phyloP scores from a whole-genome alignment of 2,113 vertebrate genomes.

The Sylvia atricapilla region DNA sequence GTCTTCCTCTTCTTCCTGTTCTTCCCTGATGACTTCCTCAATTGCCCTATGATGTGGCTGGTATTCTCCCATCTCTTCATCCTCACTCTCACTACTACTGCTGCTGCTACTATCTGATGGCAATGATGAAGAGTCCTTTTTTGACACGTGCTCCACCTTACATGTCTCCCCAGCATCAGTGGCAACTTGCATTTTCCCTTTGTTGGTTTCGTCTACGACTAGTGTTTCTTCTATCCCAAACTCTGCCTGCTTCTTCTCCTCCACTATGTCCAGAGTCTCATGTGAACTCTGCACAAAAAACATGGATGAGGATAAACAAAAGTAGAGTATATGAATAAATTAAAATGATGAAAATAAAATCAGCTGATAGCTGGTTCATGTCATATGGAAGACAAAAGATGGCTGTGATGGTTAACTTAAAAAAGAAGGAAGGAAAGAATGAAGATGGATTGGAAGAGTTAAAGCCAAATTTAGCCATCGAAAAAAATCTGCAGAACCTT shows the following conservation, averaged over 20 bases:
- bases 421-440: slow-evolving; percentile 59
- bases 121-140: slow-evolving; percentile 76
- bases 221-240: slow-evolving; percentile 90
- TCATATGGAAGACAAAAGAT: slow-evolving; percentile 72
- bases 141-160: slow-evolving; percentile 72
- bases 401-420: slow-evolving; percentile 70
- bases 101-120: slow-evolving; percentile 84
- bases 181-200: slow-evolving; percentile 74
- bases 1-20: slow-evolving; percentile 80
- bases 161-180: slow-evolving; percentile 69
- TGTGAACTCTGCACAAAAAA: slow-evolving; percentile 86
- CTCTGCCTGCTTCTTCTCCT: slow-evolving; percentile 87
- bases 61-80: slow-evolving; percentile 88
- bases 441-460: slow-evolving; percentile 61
- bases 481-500: slow-evolving; percentile 85
- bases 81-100: slow-evolving; percentile 89
- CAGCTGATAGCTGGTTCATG: slow-evolving; percentile 68
- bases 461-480: slow-evolving; percentile 64
- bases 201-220: slow-evolving; percentile 85
- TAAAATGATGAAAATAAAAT: slow-evolving; percentile 75
- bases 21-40: slow-evolving; percentile 81
- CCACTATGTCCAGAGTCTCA: slow-evolving; percentile 84
- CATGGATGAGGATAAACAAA: slow-evolving; percentile 74
- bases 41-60: slow-evolving; percentile 78
- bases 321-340: slow-evolving; percentile 76